Evolutionary conservation across 2,113 vertebrate species (phyloP).

Genomic region (Nyctereutes procyonoides): DNA sequence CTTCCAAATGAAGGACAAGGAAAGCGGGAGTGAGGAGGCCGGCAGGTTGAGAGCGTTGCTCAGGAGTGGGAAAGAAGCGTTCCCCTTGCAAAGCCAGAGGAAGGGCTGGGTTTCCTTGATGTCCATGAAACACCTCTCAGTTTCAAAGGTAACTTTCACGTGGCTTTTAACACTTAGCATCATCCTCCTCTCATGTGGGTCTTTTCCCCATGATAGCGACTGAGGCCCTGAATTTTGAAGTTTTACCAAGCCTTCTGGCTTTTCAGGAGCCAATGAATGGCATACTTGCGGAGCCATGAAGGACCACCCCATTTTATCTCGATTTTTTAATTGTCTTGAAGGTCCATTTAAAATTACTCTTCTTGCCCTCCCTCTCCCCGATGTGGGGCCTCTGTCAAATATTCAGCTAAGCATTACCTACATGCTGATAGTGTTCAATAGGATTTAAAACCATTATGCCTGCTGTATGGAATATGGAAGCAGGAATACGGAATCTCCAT

Average conservation of each 20-base stretch:
- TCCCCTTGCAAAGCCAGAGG: background rate
- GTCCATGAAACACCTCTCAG: conserved; percentile 3
- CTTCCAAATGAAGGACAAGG: background rate
- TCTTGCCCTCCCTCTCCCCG: background rate
- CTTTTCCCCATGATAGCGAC: background rate
- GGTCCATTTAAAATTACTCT: background rate
- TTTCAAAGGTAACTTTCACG: conserved; percentile 6
- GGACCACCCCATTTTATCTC: background rate
- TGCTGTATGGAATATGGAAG: background rate
- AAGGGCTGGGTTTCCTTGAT: background rate
- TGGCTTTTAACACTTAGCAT: background rate
- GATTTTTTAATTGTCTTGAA: background rate
- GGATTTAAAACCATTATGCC: background rate
- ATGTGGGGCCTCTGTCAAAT: background rate
- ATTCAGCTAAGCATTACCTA: background rate
- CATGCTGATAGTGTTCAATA: background rate
- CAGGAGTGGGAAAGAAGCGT: background rate
- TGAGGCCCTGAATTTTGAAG: background rate
- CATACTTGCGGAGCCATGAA: background rate
- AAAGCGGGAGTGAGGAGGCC: background rate
- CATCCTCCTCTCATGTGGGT: background rate
- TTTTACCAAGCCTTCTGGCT: background rate
- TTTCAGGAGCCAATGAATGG: background rate
- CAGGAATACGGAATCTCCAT: no score
- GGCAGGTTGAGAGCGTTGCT: background rate